These are phyloP conservation scores for Melieria omissa DNA, from an alignment of 2,888 invertebrate species.

Conservation along the genomic window DNA sequence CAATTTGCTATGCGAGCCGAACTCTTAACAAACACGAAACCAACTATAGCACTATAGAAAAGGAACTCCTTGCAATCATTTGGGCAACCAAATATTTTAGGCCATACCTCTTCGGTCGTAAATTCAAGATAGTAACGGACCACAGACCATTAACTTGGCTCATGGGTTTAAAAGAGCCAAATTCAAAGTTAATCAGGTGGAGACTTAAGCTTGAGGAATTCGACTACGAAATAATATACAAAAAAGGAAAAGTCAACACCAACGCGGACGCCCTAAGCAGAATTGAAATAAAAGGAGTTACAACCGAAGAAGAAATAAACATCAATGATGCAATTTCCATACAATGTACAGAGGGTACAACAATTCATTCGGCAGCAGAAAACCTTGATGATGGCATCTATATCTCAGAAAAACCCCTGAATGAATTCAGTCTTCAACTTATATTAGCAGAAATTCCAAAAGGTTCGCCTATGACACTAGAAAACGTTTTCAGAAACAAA, in stretches of 20 bases:
- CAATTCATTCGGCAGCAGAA: too few relatives aligned
- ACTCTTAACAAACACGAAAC: constrained; percentile 46
- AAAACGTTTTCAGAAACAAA: neutral
- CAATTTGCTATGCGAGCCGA: constrained; percentile 46
- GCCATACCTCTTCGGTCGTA: too few relatives aligned
- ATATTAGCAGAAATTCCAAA: neutral
- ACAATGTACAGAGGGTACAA: neutral
- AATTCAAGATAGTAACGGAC: too few relatives aligned
- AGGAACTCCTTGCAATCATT: too few relatives aligned
- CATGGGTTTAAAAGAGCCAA: constrained; percentile 33
- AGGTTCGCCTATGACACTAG: too few relatives aligned
- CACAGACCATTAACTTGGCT: constrained; percentile 55
- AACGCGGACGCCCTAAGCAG: constrained; percentile 51
- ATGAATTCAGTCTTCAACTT: neutral
- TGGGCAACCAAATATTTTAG: too few relatives aligned
- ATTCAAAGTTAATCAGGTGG: constrained; percentile 38
- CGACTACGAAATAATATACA: constrained; percentile 51
- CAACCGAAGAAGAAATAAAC: neutral
- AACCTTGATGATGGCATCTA: neutral
- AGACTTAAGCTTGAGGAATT: constrained; percentile 44
- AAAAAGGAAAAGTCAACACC: constrained; percentile 47
- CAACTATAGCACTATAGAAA: too few relatives aligned
- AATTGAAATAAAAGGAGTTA: neutral
- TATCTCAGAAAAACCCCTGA: neutral
- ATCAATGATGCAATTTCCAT: neutral